A percentile compares a stretch with the other conserved stretches of the same genome.
phyloP scores from a whole-genome alignment of 2,113 vertebrate genomes.

The Rhinichthys klamathensis region DNA sequence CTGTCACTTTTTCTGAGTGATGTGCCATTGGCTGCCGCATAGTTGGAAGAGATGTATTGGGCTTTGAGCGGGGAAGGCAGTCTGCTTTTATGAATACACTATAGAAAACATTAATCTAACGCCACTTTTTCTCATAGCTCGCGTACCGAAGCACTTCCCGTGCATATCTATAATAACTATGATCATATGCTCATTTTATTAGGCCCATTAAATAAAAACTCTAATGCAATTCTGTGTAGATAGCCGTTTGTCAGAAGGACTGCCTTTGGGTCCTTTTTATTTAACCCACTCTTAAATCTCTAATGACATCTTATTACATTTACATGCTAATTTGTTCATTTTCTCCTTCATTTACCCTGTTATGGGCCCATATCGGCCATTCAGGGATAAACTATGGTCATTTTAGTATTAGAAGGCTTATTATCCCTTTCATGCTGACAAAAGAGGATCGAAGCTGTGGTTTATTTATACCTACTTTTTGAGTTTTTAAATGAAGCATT shows the following conservation, averaged over 20 bases:
- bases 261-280: constrained; percentile 16
- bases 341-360: constrained; percentile 36
- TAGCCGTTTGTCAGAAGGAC: constrained; percentile 29
- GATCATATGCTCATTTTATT: constrained; percentile 54
- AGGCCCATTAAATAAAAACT: constrained; percentile 43
- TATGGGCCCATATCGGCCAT: constrained; percentile 16
- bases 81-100: constrained; percentile 52
- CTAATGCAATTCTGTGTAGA: constrained; percentile 37
- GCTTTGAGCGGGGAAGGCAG: constrained; percentile 29
- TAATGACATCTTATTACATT: constrained; percentile 44
- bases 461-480: constrained; percentile 5
- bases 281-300: constrained; percentile 23
- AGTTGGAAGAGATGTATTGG: constrained; percentile 39
- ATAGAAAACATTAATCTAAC: constrained; percentile 49
- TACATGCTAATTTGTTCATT: constrained; percentile 39
- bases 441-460: constrained; percentile 1
- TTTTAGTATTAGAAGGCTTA: constrained; percentile 10
- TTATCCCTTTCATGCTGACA: constrained; percentile 6
- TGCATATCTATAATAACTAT: constrained; percentile 46
- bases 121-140: not conserved
- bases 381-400: constrained; percentile 15
- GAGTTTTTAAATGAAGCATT: not conserved
- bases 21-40: constrained; percentile 49
- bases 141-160: not conserved
- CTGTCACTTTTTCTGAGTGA: constrained; percentile 55